Evolutionary conservation across 2,888 invertebrate species (phyloP).

Genomic region (Cheilosia soror): DNA sequence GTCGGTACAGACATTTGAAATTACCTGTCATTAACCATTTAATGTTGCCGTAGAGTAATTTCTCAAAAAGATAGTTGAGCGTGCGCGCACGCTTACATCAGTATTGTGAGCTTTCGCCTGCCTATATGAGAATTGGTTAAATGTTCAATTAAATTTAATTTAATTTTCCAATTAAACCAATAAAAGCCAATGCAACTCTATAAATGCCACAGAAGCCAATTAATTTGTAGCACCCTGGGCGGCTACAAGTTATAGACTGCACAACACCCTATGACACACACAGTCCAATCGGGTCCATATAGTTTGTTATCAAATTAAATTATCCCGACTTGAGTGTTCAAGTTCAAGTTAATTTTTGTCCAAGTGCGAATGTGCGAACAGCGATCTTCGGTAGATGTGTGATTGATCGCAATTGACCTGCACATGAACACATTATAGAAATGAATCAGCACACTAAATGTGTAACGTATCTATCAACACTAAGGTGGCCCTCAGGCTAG

Average conservation of each 20-base stretch:
- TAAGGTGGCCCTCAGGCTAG: slow-evolving; percentile 11
- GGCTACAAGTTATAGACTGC: background rate
- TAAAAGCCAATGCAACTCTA: slow-evolving; percentile 66
- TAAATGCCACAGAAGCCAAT: slow-evolving; percentile 55
- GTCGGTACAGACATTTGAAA: slow-evolving; percentile 47
- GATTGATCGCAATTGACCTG: slow-evolving; percentile 70
- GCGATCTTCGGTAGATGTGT: background rate
- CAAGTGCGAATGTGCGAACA: background rate
- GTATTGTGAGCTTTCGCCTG: slow-evolving; percentile 4
- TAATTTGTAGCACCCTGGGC: slow-evolving; percentile 47
- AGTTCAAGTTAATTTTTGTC: slow-evolving; percentile 16
- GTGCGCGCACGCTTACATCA: background rate
- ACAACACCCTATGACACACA: slow-evolving; percentile 1
- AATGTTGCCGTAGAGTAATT: slow-evolving; percentile 17
- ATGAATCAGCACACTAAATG: slow-evolving; percentile 58
- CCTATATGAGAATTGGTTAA: slow-evolving; percentile 26
- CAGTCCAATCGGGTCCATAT: background rate
- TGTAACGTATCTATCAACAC: slow-evolving; percentile 44
- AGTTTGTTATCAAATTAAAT: slow-evolving; percentile 50
- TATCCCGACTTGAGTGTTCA: slow-evolving; percentile 31
- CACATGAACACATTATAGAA: slow-evolving; percentile 35
- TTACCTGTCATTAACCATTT: slow-evolving; percentile 67
- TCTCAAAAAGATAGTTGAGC: background rate
- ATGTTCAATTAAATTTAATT: slow-evolving; percentile 70
- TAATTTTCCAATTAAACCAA: slow-evolving; percentile 73